Conservation (phyloP, 1,140 invertebrate species). For the Cotesia chilonis region DNA sequence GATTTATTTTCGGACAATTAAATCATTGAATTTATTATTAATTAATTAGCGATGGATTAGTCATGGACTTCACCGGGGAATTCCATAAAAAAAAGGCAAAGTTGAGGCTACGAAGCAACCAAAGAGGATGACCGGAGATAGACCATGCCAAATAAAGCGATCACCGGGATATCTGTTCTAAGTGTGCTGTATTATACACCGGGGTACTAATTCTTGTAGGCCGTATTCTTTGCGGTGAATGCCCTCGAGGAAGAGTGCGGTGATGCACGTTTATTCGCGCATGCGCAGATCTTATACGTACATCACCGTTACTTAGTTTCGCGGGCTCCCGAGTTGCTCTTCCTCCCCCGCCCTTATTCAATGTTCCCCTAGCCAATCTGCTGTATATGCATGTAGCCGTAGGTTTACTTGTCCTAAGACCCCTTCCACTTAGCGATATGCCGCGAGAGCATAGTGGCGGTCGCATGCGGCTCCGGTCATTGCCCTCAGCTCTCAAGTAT, state of each 20-base stretch:
- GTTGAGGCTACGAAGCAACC: not conserved
- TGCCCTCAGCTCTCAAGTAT: conserved; percentile 54
- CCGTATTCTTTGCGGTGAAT: conserved; percentile 54
- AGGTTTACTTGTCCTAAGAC: conserved; percentile 22
- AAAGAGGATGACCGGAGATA: not conserved
- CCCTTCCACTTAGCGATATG: conserved; percentile 22
- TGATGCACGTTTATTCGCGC: conserved; percentile 44
- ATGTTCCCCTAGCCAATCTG: conserved; percentile 32
- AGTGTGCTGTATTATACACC: conserved; percentile 12
- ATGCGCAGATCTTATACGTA: conserved; percentile 60
- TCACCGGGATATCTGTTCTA: conserved; percentile 8
- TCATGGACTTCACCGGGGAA: too few species aligned
- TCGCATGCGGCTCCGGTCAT: conserved; percentile 60
- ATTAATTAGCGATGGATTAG: too few species aligned
- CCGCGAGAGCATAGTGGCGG: conserved; percentile 16
- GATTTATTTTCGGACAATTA: too few species aligned
- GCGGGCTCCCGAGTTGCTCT: conserved; percentile 33
- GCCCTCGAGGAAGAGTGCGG: conserved; percentile 44
- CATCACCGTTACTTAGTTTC: conserved; percentile 64
- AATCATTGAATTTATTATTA: too few species aligned
- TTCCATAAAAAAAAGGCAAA: too few species aligned
- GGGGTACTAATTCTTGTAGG: conserved; percentile 22
- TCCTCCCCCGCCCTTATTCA: conserved; percentile 25
- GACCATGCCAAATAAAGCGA: conserved; percentile 28
- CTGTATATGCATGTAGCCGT: conserved; percentile 14